Percentiles rank a stretch among this genome's conserved stretches.
phyloP scores from a whole-genome alignment of 2,797 vertebrate genomes.

The Zenarchopterus dispar region DNA sequence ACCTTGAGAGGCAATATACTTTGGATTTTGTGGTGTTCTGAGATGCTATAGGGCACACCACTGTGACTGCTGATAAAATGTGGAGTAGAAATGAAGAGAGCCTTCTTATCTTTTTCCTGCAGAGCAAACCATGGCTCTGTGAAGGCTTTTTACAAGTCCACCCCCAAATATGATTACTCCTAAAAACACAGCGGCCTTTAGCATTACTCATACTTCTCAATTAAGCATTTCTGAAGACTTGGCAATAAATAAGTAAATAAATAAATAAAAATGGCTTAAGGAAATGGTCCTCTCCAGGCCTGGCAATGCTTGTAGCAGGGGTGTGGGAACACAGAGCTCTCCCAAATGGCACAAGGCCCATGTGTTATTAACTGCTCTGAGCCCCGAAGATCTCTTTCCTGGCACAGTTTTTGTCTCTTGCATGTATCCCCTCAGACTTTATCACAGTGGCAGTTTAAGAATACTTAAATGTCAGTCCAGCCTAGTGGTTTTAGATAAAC shows the following conservation, averaged over 20 bases:
- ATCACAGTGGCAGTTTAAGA: constrained; percentile 70
- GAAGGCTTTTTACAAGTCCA: constrained; percentile 29
- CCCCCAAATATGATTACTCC: constrained; percentile 50
- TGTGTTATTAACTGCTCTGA: constrained; percentile 63
- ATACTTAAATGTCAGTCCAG: constrained; percentile 57
- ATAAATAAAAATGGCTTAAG: constrained; percentile 19
- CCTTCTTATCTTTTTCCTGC: constrained; percentile 65
- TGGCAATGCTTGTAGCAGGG: constrained; percentile 24
- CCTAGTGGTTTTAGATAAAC: constrained; percentile 60
- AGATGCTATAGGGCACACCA: constrained; percentile 30
- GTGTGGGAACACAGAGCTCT: constrained; percentile 37
- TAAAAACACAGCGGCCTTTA: constrained; percentile 49
- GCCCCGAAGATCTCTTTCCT: constrained; percentile 50
- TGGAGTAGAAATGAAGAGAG: constrained; percentile 40
- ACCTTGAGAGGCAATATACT: constrained; percentile 28
- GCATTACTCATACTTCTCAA: constrained; percentile 38
- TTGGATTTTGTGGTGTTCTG: constrained; percentile 33
- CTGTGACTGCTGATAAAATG: constrained; percentile 53
- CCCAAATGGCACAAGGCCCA: constrained; percentile 53
- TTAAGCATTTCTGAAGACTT: constrained; percentile 49
- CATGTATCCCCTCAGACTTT: constrained; percentile 50
- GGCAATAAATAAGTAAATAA: neutral
- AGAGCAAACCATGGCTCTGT: constrained; percentile 49
- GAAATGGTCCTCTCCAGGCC: constrained; percentile 24
- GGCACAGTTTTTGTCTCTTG: constrained; percentile 32